Conservation (phyloP, 2,888 invertebrate genomes). For the Rotaria macrura region DNA sequence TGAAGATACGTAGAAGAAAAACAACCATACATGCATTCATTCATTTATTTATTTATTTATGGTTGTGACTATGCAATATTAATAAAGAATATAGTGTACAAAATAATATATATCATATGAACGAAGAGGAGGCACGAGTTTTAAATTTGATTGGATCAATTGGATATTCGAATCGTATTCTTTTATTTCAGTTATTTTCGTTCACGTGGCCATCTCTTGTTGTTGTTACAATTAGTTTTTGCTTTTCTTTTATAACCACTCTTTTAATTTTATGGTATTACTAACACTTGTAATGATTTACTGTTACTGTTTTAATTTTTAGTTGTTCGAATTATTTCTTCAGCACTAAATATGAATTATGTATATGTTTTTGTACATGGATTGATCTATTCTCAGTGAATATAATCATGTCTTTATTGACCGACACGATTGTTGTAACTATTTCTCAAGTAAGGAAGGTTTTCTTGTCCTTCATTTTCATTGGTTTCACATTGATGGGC, state of each 20-base stretch:
- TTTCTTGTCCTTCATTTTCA: neutral
- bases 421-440: slow-evolving; percentile 32
- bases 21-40: no score
- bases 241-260: neutral
- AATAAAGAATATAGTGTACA: no score
- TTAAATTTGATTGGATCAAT: neutral
- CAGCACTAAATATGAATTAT: no score
- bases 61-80: no score
- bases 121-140: neutral
- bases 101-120: no score
- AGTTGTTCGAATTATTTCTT: no score
- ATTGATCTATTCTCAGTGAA: neutral
- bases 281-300: neutral
- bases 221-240: neutral
- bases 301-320: no score
- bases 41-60: no score
- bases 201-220: neutral
- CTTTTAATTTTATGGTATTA: neutral
- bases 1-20: neutral
- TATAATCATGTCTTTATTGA: slow-evolving; percentile 27
- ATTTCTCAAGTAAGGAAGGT: slow-evolving; percentile 28
- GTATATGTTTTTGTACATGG: neutral
- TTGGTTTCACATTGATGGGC: neutral
- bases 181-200: neutral
- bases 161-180: neutral